Conservation (phyloP, 2,113 vertebrate genomes). For the Apaloderma vittatum region DNA sequence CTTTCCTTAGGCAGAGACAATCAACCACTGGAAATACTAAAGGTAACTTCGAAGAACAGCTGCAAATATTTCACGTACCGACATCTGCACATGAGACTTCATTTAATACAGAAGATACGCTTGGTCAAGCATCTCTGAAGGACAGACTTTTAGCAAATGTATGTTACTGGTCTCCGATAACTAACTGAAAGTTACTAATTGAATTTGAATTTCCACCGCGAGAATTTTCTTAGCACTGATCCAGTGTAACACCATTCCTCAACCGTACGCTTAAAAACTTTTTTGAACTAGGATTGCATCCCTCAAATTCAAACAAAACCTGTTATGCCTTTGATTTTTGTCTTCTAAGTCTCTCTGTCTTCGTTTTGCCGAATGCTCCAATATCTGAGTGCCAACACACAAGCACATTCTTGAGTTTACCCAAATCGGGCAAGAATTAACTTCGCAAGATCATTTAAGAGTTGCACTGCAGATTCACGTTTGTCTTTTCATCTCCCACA, state of each 20-base stretch:
- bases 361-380: neutral
- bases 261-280: neutral
- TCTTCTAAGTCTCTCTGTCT: neutral
- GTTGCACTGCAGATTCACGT: neutral
- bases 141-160: neutral
- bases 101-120: neutral
- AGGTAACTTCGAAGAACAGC: neutral
- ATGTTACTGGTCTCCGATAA: neutral
- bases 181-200: neutral
- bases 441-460: neutral
- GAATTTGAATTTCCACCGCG: no score
- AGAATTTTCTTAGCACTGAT: neutral
- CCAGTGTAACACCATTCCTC: neutral
- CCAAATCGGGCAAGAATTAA: neutral
- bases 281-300: neutral
- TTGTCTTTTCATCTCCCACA: neutral
- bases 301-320: neutral
- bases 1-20: neutral
- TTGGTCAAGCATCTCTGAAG: neutral
- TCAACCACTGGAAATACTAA: neutral
- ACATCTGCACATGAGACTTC: neutral
- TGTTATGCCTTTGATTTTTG: rapidly evolving
- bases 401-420: neutral
- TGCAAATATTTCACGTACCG: neutral
- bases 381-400: neutral